Evolutionary conservation across 2,888 invertebrate genomes (phyloP), one percentile per base, ranked within the genome.

Genomic region (Xylota segnis): DNA sequence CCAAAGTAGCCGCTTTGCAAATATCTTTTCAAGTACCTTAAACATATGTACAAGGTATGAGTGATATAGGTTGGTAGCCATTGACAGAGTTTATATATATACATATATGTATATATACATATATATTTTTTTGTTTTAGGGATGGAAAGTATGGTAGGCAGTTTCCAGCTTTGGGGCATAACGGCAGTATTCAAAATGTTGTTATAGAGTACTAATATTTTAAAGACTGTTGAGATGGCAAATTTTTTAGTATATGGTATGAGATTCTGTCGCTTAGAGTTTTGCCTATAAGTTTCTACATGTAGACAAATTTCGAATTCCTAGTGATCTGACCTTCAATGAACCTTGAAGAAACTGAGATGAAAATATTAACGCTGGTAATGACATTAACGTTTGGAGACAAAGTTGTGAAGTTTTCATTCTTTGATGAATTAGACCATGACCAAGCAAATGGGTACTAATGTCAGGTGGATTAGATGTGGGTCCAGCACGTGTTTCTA

Each of bases 61-160:
- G 45, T 0, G 71, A 71, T 12, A 78, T 71, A 6, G 78, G 78
- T 10, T 72, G 54, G n/a, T 56, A 79, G 3, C 72, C 50, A 5
- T 47, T 10, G 2, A 45, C 34, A 32, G 32, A 32, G 32, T 32
- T 32, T 32, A 32, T 32, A 32, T 32, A n/a, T n/a, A n/a, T n/a
- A n/a, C n/a, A n/a, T n/a, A n/a, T n/a, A n/a, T n/a, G n/a, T n/a
- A n/a, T n/a, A n/a, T n/a, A n/a, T n/a, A n/a, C n/a, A n/a, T n/a
- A n/a, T n/a, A n/a, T n/a, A n/a, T 7, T 32, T 32, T 32, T 32
- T 32, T 32, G 32, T 3, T 32, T 32, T 32, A 5, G 32, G 32
- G 7, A 32, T 5, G 32, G 32, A 5, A 32, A 32, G 5, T 32
- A 32, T 32, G 7, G 32, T 32, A 23, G 23, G 2, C 23, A 23